A percentile compares a stretch with the other conserved stretches of the same genome.
Conservation (phyloP, 1,140 invertebrate species). For the Armadillidium nasatum region DNA sequence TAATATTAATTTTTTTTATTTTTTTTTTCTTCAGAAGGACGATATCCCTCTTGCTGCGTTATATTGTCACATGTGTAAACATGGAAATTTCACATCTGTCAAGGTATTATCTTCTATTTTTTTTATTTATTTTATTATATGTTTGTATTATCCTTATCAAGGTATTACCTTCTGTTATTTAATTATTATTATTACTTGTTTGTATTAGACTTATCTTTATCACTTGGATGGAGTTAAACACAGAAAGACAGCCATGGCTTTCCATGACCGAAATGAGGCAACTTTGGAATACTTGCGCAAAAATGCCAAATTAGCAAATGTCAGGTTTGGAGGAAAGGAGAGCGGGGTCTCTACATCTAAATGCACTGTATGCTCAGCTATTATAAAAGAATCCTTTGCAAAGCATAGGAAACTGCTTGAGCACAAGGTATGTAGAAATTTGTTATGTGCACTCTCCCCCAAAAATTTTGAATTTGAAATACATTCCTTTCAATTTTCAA, state of each 20-base stretch:
- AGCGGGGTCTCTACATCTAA: neutral
- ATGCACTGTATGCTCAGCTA: neutral
- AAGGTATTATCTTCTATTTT: neutral
- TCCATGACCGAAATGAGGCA: neutral
- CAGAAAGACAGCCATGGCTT: neutral
- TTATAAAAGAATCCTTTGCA: neutral
- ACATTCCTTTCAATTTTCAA: no score
- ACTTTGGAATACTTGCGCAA: neutral
- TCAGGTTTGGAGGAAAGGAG: neutral
- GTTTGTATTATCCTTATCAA: neutral
- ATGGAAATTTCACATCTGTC: neutral
- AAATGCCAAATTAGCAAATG: neutral
- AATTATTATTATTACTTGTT: neutral
- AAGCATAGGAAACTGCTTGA: constrained; percentile 1
- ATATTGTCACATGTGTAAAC: constrained; percentile 4
- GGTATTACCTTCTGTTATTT: no score
- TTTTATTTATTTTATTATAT: neutral
- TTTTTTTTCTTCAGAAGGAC: no score
- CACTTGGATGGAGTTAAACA: neutral
- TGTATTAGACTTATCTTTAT: neutral
- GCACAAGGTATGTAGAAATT: neutral
- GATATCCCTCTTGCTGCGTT: neutral
- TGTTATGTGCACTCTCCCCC: neutral
- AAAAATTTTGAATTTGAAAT: neutral
- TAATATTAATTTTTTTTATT: no score